These are phyloP conservation scores for Clamator glandarius DNA, from an alignment of 2,797 vertebrate genomes.

Conservation along the genomic window DNA sequence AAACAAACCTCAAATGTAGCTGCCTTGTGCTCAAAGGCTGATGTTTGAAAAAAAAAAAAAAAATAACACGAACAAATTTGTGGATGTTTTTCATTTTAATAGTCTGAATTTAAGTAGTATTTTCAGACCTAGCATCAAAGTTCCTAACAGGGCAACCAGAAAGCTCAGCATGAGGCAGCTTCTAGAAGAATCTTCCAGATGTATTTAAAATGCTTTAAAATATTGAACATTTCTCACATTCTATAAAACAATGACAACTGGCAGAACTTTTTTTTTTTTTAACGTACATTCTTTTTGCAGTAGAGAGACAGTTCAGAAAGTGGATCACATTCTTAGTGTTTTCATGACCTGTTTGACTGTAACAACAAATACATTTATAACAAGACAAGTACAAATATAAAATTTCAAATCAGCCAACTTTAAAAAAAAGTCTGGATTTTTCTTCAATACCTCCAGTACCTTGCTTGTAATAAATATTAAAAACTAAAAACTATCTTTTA, in stretches of 20 bases:
- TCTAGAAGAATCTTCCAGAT: background rate
- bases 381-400: conserved; percentile 18
- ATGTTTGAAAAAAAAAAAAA: background rate
- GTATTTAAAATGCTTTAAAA: conserved; percentile 36
- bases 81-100: conserved; percentile 34
- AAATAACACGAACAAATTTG: background rate
- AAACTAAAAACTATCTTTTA: conserved; percentile 39
- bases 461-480: conserved; percentile 55
- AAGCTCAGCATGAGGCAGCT: background rate
- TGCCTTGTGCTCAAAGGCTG: background rate
- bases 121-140: conserved; percentile 1
- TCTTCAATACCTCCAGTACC: conserved; percentile 39
- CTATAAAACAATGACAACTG: background rate
- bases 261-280: background rate
- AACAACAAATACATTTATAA: background rate
- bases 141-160: background rate
- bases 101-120: background rate
- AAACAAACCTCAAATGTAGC: background rate
- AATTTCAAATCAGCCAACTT: conserved; percentile 4
- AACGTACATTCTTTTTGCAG: background rate
- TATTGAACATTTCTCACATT: background rate
- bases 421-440: conserved; percentile 10
- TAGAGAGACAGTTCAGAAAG: background rate
- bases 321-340: background rate
- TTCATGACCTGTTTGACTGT: background rate